Evolutionary conservation across 2,113 vertebrate species (phyloP).

Genomic region (Chionis minor): DNA sequence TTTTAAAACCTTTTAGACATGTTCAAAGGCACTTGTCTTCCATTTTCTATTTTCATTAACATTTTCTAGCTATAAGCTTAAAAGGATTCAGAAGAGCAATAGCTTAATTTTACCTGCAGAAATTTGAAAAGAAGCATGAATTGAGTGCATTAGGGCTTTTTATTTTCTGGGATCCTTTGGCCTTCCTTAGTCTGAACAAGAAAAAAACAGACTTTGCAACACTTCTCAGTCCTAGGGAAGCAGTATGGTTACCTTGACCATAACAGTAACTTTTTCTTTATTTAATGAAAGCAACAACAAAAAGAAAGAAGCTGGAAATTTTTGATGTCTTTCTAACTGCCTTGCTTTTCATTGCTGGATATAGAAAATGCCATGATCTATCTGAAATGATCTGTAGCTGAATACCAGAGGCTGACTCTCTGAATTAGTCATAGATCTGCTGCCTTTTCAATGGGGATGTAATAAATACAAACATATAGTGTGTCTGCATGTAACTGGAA

Average conservation of each 20-base stretch:
- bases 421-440: not conserved
- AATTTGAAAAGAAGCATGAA: not conserved
- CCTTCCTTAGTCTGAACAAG: not conserved
- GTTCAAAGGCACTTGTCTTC: not conserved
- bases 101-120: not conserved
- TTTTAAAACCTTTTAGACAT: not conserved
- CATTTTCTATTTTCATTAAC: not conserved
- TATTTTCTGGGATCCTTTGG: fast-evolving
- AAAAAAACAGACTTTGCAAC: not conserved
- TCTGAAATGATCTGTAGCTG: not conserved
- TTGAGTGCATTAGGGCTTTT: not conserved
- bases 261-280: not conserved
- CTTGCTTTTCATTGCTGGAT: not conserved
- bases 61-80: not conserved
- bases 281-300: not conserved
- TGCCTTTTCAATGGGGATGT: not conserved
- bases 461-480: not conserved
- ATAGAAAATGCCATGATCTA: not conserved
- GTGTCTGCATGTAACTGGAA: not conserved
- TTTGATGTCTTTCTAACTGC: not conserved
- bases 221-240: not conserved
- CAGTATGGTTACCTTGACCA: not conserved
- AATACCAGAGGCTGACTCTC: not conserved
- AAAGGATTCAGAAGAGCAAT: not conserved
- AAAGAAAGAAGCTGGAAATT: not conserved